A percentile compares a stretch with the other conserved stretches of the same genome.
Conservation (phyloP, 2,797 vertebrate genomes). For the Takifugu ocellatus region DNA sequence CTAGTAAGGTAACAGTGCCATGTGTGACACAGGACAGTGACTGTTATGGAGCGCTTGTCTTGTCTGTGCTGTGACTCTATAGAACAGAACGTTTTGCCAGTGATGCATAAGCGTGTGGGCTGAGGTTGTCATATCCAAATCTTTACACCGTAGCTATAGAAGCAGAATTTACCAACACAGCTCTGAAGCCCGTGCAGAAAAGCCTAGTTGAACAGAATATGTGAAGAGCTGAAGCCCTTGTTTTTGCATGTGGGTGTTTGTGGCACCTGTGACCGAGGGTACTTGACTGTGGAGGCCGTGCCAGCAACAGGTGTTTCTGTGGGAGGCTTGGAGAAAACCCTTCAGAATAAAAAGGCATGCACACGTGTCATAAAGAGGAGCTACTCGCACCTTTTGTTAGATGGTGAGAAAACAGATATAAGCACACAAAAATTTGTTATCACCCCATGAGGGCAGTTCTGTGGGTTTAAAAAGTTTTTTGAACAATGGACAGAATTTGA, state of each 20-base stretch:
- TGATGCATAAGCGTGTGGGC: constrained; percentile 36
- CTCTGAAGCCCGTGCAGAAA: constrained; percentile 33
- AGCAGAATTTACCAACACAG: constrained; percentile 26
- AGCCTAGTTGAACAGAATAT: constrained; percentile 18
- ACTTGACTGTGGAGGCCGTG: constrained; percentile 29
- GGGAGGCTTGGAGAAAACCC: constrained; percentile 4
- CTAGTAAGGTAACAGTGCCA: constrained; percentile 46
- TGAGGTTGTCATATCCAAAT: constrained; percentile 1
- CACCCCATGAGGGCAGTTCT: constrained; percentile 28
- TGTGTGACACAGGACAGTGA: constrained; percentile 46
- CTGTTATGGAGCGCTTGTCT: constrained; percentile 48
- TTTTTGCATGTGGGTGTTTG: constrained; percentile 18
- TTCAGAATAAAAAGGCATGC: neutral
- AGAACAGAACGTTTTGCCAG: constrained; percentile 44
- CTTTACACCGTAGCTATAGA: constrained; percentile 33
- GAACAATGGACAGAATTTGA: too few relatives aligned
- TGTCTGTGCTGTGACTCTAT: constrained; percentile 36
- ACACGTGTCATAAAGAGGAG: neutral
- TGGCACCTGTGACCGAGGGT: constrained; percentile 31
- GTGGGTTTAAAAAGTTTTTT: constrained; percentile 45
- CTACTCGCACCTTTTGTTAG: constrained; percentile 9
- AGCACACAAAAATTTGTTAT: constrained; percentile 40
- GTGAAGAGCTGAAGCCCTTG: constrained; percentile 32
- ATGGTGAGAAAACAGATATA: constrained; percentile 21
- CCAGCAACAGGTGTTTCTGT: constrained; percentile 52